These are phyloP conservation scores for Haemorhous mexicanus DNA, from an alignment of 2,113 vertebrate species.

Conservation along the genomic window DNA sequence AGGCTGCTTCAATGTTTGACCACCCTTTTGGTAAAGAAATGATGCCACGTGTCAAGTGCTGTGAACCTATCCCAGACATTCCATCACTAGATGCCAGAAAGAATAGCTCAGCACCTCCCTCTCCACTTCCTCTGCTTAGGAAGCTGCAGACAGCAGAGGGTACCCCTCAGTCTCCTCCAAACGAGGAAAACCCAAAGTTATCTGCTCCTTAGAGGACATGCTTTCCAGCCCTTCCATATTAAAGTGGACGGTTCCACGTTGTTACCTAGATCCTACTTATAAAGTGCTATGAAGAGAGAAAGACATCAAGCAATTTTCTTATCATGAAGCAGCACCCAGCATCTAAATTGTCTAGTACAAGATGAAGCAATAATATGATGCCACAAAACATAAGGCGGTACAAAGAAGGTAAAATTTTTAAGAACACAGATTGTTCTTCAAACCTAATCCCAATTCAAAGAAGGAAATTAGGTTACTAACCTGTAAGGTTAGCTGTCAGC, in stretches of 20 bases:
- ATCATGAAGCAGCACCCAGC: not conserved
- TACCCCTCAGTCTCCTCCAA: not conserved
- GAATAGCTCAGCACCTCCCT: not conserved
- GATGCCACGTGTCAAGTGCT: accelerated
- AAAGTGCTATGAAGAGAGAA: not conserved
- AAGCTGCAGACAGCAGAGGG: not conserved
- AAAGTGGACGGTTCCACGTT: not conserved
- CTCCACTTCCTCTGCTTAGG: too few relatives aligned
- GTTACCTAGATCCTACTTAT: not conserved
- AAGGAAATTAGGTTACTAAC: not conserved
- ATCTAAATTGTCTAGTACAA: not conserved
- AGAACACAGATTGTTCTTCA: not conserved
- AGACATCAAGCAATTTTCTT: not conserved
- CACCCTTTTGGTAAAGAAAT: not conserved
- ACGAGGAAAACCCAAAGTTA: not conserved
- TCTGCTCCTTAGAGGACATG: accelerated
- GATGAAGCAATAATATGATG: not conserved
- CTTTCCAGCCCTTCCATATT: not conserved
- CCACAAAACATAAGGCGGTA: accelerated
- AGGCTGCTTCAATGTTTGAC: not conserved
- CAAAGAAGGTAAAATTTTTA: not conserved
- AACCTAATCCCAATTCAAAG: not conserved
- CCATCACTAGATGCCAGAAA: not conserved
- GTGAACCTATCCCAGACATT: accelerated
- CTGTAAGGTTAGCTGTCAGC: not conserved